Evolutionary conservation across 1,140 invertebrate species (phyloP), one percentile per base, ranked within the genome.

Genomic region (Aricia agestis): DNA sequence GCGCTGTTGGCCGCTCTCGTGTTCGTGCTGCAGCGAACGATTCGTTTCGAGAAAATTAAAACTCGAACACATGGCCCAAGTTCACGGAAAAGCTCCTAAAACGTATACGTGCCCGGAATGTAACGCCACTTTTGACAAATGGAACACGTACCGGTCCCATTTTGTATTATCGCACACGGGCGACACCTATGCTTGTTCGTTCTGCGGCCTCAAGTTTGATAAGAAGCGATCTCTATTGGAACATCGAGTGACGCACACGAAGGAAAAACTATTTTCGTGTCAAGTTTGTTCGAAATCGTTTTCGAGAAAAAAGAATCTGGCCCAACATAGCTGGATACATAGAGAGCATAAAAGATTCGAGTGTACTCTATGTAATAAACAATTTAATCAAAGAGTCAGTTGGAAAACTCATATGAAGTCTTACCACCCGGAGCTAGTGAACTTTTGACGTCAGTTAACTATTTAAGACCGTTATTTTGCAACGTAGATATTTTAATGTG

Each of bases 281-380:
- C 74, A 78, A 1, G 84, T 87, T 0, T 92, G 93, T 66, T 83
- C 90, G 0, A 93, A 93, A 71, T 86, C 89, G 18, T 93, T 92
- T 68, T 68, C 89, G 0, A 91, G 92, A 6, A 93, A 92, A 68
- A 93, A 92, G 69, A 93, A 92, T 11, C 66, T 94, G 11, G 86
- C 85, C 11, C 91, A 92, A 13, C 93, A 94, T 71, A 92, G 92
- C 71, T 91, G 86, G 86, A 84, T 88, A 6, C 91, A 92, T 76
- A 92, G 57, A 72, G 90, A 72, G 79, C 90, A 77, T 76, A 90
- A 86, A 67, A 71, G 80, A 31, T 86, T 90, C 67, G 82, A 84
- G 65, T 94, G 93, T 79, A 85, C 84, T 15, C 73, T 85, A 0
- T 94, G 93, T 81, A 86, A 91, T 76, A 93, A 93, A 67, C 89